phyloP scores from a whole-genome alignment of 2,797 vertebrate species.

The Eutrigla gurnardus region DNA sequence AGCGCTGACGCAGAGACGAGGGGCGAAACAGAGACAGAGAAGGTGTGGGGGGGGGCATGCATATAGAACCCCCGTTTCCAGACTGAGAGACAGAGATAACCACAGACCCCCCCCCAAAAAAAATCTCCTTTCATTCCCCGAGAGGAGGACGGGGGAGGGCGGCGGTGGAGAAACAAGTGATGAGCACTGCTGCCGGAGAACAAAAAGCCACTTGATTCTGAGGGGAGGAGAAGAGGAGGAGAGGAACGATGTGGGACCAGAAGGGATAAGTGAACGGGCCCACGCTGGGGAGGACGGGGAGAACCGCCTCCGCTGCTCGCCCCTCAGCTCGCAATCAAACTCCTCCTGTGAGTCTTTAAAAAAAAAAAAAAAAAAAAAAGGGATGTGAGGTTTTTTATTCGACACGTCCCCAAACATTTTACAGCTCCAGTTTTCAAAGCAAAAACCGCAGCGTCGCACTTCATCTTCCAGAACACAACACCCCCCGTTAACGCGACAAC shows the following conservation, averaged over 20 bases:
- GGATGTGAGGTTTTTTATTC: conserved; percentile 22
- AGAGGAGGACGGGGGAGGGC: conserved; percentile 45
- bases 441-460: conserved; percentile 40
- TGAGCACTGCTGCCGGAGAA: conserved; percentile 76
- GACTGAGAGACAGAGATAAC: conserved; percentile 43
- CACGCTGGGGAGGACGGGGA: conserved; percentile 60
- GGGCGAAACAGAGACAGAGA: conserved; percentile 29
- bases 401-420: conserved; percentile 38
- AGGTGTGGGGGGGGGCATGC: conserved; percentile 2
- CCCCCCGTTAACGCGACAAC: conserved; percentile 18
- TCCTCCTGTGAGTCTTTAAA: conserved; percentile 37
- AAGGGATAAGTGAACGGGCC: conserved; percentile 52
- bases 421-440: conserved; percentile 60
- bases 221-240: conserved; percentile 51
- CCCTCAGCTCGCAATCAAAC: too few relatives aligned
- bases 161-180: conserved; percentile 72
- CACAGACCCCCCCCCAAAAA: conserved; percentile 40
- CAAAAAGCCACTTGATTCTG: conserved; percentile 81
- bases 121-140: conserved; percentile 65
- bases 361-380: conserved; percentile 33
- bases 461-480: conserved; percentile 45
- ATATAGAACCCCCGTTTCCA: conserved; percentile 30
- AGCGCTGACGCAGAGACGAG: conserved; percentile 3
- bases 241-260: conserved; percentile 52
- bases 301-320: neutral